A percentile compares a stretch with the other conserved stretches of the same genome.
Conservation (phyloP, 2,113 vertebrate genomes). For the Cariama cristata region DNA sequence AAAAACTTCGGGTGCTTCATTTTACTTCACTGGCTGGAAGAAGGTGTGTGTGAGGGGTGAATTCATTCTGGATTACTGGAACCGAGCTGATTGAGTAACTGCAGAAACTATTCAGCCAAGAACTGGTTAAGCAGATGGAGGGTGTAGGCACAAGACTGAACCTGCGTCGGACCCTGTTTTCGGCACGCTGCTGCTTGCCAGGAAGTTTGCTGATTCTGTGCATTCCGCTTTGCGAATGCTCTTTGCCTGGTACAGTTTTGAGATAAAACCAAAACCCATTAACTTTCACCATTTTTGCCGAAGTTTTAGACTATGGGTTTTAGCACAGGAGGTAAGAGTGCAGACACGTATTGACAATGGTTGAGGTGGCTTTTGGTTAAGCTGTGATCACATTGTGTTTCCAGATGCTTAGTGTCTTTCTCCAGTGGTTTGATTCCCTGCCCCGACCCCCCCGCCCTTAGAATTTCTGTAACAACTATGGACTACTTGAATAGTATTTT, state of each 20-base stretch:
- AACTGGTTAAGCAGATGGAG: neutral
- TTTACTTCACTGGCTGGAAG: neutral
- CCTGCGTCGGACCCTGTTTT: neutral
- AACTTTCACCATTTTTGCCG: neutral
- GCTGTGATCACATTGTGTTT: neutral
- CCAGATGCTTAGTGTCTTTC: neutral
- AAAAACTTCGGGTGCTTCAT: neutral
- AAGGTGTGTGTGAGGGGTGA: neutral
- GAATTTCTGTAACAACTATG: neutral
- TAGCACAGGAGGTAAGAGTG: neutral
- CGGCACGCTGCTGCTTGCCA: neutral
- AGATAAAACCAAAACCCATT: neutral
- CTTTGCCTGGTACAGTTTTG: neutral
- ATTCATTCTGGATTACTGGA: neutral
- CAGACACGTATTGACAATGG: rapidly evolving
- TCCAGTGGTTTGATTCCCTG: neutral
- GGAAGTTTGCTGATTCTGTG: neutral
- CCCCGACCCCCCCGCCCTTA: too few species aligned
- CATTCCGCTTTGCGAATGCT: neutral
- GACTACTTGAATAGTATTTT: neutral
- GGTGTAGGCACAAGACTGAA: neutral
- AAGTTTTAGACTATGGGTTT: neutral
- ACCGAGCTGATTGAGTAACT: neutral
- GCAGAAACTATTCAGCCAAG: neutral
- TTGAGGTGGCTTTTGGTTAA: neutral